Evolutionary conservation across 2,113 vertebrate species (phyloP).

Genomic region (Sphaerodactylus townsendi): DNA sequence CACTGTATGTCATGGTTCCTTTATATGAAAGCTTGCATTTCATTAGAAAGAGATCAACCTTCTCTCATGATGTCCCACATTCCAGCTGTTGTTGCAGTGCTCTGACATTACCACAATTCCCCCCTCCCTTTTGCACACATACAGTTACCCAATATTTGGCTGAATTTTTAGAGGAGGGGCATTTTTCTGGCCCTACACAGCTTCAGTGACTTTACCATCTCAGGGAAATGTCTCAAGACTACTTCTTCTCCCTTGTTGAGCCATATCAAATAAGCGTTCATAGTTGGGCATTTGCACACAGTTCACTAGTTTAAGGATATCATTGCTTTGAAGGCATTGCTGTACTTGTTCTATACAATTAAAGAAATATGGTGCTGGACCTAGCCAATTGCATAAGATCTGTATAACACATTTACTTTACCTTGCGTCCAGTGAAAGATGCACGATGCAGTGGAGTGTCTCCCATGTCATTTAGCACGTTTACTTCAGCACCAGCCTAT

Average conservation of each 20-base stretch:
- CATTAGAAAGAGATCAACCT: neutral
- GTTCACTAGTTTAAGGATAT: neutral
- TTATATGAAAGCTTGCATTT: too few species aligned
- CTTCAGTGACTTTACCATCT: neutral
- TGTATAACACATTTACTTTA: conserved; percentile 52
- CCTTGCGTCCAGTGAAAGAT: conserved; percentile 86
- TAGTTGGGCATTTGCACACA: neutral
- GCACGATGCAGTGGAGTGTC: conserved; percentile 91
- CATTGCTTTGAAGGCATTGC: neutral
- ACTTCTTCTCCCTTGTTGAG: neutral
- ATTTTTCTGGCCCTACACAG: neutral
- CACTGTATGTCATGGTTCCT: too few species aligned
- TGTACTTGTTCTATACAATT: neutral
- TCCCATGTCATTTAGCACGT: conserved; percentile 86
- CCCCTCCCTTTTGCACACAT: too few species aligned
- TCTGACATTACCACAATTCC: neutral
- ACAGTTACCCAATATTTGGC: neutral
- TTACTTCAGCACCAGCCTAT: conserved; percentile 86
- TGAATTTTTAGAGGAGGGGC: neutral
- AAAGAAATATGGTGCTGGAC: neutral
- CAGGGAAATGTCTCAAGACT: neutral
- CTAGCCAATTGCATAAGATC: too few species aligned
- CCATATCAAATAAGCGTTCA: neutral
- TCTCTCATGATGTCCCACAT: neutral
- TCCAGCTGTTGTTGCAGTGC: too few species aligned